A percentile compares a stretch with the other conserved stretches of the same genome.
Conservation (phyloP, 2,888 invertebrate species). For the Epiblema foenella region DNA sequence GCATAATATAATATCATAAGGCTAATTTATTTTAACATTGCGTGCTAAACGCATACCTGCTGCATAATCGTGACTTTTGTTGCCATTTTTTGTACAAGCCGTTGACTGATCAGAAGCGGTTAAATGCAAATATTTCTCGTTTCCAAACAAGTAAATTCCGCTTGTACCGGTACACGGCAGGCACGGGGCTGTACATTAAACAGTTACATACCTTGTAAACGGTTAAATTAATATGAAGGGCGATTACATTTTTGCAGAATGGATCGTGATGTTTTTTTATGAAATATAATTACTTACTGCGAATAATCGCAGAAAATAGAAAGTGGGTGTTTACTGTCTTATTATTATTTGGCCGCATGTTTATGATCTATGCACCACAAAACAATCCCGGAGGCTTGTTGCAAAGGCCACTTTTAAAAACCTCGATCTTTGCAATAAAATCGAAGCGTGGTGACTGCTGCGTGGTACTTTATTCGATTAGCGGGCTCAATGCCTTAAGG, state of each 20-base stretch:
- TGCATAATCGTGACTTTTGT: conserved; percentile 10
- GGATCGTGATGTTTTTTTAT: background rate
- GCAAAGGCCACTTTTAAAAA: too few relatives aligned
- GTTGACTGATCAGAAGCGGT: conserved; percentile 10
- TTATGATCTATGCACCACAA: too few relatives aligned
- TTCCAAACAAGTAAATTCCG: conserved; percentile 17
- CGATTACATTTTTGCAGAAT: conserved; percentile 26
- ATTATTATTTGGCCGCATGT: too few relatives aligned
- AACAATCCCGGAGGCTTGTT: too few relatives aligned
- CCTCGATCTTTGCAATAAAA: too few relatives aligned
- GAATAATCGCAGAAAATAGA: too few relatives aligned
- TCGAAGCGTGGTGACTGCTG: too few relatives aligned
- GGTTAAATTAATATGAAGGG: conserved; percentile 39
- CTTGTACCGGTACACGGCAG: conserved; percentile 52
- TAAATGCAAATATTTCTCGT: conserved; percentile 34
- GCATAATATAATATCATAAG: too few relatives aligned
- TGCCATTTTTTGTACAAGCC: conserved; percentile 6
- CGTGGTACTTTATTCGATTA: too few relatives aligned
- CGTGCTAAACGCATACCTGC: background rate
- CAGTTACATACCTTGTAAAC: conserved; percentile 37
- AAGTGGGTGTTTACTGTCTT: too few relatives aligned
- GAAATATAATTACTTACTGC: background rate
- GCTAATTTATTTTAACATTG: background rate
- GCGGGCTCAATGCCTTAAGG: background rate
- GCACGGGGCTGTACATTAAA: conserved; percentile 48